Evolutionary conservation across 2,797 vertebrate species (phyloP).

Genomic region (Odontamblyopus lacepedii): DNA sequence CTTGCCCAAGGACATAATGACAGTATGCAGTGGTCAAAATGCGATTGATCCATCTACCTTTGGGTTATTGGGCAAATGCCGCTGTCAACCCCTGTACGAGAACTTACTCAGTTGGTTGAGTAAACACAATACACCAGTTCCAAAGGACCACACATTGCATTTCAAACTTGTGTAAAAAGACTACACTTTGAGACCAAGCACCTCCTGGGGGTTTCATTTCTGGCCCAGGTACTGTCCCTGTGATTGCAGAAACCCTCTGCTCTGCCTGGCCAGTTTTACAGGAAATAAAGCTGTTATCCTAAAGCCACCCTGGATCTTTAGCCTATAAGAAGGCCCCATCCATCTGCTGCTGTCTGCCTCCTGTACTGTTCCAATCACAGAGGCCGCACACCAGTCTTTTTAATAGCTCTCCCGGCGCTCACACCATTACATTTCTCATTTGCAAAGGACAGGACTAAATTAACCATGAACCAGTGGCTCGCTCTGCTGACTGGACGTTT

Average conservation of each 20-base stretch:
- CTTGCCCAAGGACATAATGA: neutral
- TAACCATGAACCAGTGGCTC: conserved; percentile 25
- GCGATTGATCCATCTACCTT: neutral
- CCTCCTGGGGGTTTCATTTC: conserved; percentile 4
- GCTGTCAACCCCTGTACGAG: neutral
- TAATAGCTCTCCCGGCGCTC: conserved; percentile 31
- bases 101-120: neutral
- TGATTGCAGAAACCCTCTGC: conserved; percentile 2
- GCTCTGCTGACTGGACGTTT: conserved; percentile 20
- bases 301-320: conserved; percentile 18
- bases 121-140: neutral
- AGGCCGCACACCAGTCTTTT: conserved; percentile 36
- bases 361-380: conserved; percentile 33
- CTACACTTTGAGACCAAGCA: conserved; percentile 1
- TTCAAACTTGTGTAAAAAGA: neutral
- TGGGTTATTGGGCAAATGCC: neutral
- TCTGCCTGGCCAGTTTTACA: conserved; percentile 1
- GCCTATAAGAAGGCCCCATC: conserved; percentile 15
- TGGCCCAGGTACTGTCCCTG: neutral
- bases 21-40: neutral
- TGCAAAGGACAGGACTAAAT: conserved; percentile 36
- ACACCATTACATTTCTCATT: conserved; percentile 45
- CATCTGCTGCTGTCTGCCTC: conserved; percentile 27
- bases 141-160: neutral
- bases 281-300: conserved; percentile 20